Evolutionary conservation across 2,888 invertebrate genomes (phyloP).

Genomic region (Steromphala cineraria): DNA sequence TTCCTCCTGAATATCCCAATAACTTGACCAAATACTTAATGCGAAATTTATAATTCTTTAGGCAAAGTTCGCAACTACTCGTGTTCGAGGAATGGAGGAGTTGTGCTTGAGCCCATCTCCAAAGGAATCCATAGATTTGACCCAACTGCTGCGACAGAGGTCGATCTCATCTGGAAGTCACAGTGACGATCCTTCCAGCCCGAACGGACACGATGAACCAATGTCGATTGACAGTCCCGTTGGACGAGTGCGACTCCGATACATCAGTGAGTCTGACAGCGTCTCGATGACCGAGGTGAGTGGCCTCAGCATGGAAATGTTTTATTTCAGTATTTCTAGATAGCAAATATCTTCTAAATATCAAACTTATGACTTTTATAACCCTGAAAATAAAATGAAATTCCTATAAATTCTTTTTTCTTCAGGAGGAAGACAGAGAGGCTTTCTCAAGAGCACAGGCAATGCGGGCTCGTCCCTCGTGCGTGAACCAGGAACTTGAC

Average conservation of each 20-base stretch:
- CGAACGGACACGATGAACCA: conserved; percentile 56
- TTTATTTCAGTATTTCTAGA: no score
- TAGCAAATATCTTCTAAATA: no score
- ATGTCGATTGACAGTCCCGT: conserved; percentile 60
- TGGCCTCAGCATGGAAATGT: no score
- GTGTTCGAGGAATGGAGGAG: conserved; percentile 74
- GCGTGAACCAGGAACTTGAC: conserved; percentile 75
- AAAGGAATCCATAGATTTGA: conserved; percentile 69
- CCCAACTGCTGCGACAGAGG: conserved; percentile 68
- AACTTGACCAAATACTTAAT: no score
- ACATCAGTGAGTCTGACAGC: conserved; percentile 56
- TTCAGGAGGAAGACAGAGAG: conserved; percentile 68
- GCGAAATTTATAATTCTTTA: background rate
- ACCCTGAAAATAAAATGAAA: no score
- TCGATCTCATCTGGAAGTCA: conserved; percentile 57
- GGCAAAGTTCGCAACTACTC: conserved; percentile 51
- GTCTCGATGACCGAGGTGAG: conserved; percentile 59
- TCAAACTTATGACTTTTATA: no score
- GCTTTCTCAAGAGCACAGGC: conserved; percentile 47
- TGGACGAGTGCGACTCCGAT: conserved; percentile 36
- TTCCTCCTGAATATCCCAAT: no score
- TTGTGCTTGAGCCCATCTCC: conserved; percentile 73
- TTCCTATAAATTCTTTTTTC: no score
- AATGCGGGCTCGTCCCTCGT: conserved; percentile 72
- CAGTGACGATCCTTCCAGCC: conserved; percentile 43